Evolutionary conservation across 1,140 invertebrate genomes (phyloP).

Genomic region (Pseudobourletiella spinata): DNA sequence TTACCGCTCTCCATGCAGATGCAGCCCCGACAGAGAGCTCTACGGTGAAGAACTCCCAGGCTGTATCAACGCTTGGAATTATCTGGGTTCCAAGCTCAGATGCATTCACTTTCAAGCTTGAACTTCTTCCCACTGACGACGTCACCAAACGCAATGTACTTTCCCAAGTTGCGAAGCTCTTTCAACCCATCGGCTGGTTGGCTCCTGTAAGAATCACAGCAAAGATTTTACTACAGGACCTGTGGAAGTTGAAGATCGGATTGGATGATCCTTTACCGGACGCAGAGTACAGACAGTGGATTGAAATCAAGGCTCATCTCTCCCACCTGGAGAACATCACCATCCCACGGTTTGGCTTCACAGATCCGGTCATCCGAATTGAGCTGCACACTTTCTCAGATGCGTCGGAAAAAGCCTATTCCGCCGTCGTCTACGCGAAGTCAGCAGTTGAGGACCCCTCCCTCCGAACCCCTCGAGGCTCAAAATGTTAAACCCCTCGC

Average conservation of each 20-base stretch:
- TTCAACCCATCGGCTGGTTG: constrained; percentile 18
- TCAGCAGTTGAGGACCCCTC: not conserved
- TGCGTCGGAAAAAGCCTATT: not conserved
- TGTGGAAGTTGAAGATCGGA: constrained; percentile 37
- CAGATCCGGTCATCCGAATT: not conserved
- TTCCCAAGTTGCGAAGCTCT: constrained; percentile 11
- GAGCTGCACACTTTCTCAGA: too few relatives aligned
- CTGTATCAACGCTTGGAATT: constrained; percentile 3
- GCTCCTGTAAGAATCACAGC: constrained; percentile 31
- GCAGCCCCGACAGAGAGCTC: not conserved
- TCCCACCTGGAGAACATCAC: not conserved
- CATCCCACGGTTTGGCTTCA: not conserved
- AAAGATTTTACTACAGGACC: constrained; percentile 39
- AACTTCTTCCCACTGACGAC: constrained; percentile 35
- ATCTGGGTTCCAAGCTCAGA: constrained; percentile 6
- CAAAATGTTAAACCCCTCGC: too few relatives aligned
- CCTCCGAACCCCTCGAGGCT: too few relatives aligned
- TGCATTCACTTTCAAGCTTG: constrained; percentile 2
- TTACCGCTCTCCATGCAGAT: not conserved
- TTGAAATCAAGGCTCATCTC: too few relatives aligned
- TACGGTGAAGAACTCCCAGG: not conserved
- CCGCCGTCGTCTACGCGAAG: not conserved
- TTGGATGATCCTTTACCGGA: constrained; percentile 40
- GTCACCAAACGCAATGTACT: constrained; percentile 5
- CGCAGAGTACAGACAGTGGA: not conserved